A percentile compares a stretch with the other conserved stretches of the same genome.
Evolutionary conservation across 2,888 invertebrate species (phyloP).

Genomic region (Erebia ligea): DNA sequence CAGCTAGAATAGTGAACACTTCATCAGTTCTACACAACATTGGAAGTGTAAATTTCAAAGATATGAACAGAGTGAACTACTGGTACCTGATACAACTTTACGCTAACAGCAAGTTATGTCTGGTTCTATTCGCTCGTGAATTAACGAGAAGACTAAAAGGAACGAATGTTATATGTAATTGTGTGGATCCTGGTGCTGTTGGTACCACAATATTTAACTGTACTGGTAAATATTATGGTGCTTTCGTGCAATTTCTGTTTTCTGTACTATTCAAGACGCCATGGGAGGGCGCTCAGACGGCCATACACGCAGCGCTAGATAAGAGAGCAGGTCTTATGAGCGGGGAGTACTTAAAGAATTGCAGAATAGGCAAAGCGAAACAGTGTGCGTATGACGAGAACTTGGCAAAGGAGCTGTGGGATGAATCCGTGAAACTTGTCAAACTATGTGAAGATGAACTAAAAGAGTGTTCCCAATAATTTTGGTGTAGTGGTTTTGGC

Average conservation of each 20-base stretch:
- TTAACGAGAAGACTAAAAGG: constrained; percentile 85
- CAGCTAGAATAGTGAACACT: constrained; percentile 90
- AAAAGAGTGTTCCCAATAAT: constrained; percentile 72
- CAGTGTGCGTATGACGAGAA: constrained; percentile 85
- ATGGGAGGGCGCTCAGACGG: constrained; percentile 92
- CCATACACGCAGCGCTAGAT: constrained; percentile 88
- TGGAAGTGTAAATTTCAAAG: constrained; percentile 86
- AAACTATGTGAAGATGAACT: constrained; percentile 86
- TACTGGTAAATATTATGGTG: constrained; percentile 71
- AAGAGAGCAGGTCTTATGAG: constrained; percentile 85
- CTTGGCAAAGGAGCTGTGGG: constrained; percentile 90
- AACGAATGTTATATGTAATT: constrained; percentile 88
- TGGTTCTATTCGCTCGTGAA: constrained; percentile 88
- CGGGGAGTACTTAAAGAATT: constrained; percentile 92
- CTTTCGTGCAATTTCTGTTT: constrained; percentile 84
- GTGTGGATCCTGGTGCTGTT: constrained; percentile 93
- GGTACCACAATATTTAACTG: constrained; percentile 88
- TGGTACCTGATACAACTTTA: constrained; percentile 80
- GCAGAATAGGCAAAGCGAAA: constrained; percentile 83
- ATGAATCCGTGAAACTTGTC: constrained; percentile 87
- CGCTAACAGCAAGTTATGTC: constrained; percentile 87
- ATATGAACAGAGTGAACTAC: constrained; percentile 84
- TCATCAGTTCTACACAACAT: constrained; percentile 89
- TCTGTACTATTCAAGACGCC: constrained; percentile 88
- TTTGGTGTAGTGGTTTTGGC: neutral